A percentile compares a stretch with the other conserved stretches of the same genome.
Evolutionary conservation across 2,797 vertebrate species (phyloP).

Genomic region (Numenius phaeopus): DNA sequence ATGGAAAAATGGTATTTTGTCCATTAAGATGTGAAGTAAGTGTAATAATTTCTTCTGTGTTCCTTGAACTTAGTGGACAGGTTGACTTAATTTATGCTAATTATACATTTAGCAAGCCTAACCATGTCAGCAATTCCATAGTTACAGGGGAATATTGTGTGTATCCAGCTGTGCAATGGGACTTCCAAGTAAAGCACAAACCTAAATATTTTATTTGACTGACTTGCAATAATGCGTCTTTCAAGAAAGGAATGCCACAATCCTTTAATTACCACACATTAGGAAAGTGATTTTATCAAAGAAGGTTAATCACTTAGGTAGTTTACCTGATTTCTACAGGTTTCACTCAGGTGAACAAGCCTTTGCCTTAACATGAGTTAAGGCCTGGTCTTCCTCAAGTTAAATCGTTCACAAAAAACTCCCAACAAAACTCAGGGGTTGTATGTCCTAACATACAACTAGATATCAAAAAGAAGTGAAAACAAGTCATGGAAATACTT

Average conservation of each 20-base stretch:
- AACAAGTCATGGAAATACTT: not conserved
- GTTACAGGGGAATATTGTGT: not conserved
- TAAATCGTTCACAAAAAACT: not conserved
- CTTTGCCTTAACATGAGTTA: not conserved
- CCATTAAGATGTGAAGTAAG: not conserved
- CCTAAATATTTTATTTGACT: not conserved
- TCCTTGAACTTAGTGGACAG: not conserved
- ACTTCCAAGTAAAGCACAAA: not conserved
- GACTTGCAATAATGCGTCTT: not conserved
- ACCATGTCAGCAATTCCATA: not conserved
- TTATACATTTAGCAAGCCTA: not conserved
- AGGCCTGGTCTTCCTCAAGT: not conserved
- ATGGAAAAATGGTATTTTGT: not conserved
- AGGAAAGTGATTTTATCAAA: not conserved
- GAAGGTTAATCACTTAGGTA: not conserved
- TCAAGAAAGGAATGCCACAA: not conserved
- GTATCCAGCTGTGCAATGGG: not conserved
- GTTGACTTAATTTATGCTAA: not conserved
- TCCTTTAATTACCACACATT: conserved; percentile 16
- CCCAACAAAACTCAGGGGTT: not conserved
- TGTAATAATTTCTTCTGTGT: not conserved
- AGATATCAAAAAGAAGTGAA: not conserved
- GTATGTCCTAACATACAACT: not conserved
- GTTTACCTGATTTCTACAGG: not conserved
- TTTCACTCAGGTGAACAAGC: not conserved